These are phyloP conservation scores for Sylvietta virens DNA, from an alignment of 2,113 vertebrate genomes.

Conservation along the genomic window DNA sequence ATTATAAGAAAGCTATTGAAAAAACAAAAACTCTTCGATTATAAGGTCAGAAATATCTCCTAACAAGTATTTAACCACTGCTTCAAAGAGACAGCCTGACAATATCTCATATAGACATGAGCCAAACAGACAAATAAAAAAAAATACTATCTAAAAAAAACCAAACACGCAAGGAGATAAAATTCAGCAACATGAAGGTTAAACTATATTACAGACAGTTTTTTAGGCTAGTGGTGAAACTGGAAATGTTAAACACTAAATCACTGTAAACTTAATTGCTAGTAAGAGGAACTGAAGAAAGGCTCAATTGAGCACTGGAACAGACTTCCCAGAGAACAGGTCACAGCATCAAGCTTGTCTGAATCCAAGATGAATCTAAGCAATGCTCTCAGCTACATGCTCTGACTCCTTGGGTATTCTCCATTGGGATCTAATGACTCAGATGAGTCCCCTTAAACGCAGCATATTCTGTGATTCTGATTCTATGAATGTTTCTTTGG, in stretches of 20 bases:
- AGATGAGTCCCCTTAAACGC: neutral
- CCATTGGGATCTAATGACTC: neutral
- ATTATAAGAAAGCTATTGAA: neutral
- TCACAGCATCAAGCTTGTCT: neutral
- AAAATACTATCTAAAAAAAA: neutral
- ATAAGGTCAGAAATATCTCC: neutral
- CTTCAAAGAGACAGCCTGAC: neutral
- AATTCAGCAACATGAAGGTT: neutral
- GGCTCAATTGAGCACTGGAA: neutral
- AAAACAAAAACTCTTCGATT: neutral
- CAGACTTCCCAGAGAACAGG: neutral
- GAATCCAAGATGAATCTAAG: neutral
- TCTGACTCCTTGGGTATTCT: neutral
- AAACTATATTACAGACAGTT: neutral
- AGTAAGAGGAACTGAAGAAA: neutral
- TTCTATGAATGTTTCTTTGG: neutral
- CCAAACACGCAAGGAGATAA: neutral
- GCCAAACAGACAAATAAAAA: neutral
- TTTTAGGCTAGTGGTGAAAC: neutral
- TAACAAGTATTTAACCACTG: neutral
- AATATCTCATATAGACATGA: neutral
- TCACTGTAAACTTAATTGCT: neutral
- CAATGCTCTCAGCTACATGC: neutral
- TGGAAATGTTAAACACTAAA: neutral
- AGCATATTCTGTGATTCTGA: neutral